Evolutionary conservation across 1,140 invertebrate species (phyloP).

Genomic region (Dendroctonus valens): DNA sequence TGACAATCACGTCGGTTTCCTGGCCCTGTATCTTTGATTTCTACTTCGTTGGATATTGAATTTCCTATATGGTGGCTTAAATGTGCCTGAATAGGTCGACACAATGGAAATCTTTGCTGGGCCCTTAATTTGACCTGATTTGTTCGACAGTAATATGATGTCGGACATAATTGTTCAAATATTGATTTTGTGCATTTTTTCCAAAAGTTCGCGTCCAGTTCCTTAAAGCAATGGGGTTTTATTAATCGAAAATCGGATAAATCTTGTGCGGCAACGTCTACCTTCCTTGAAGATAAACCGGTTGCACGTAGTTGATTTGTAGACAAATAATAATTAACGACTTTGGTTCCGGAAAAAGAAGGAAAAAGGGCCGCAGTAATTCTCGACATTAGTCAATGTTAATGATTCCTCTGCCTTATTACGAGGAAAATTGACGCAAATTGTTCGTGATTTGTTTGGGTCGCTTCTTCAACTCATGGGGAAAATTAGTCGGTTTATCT

Average conservation of each 20-base stretch:
- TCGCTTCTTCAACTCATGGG: too few species aligned
- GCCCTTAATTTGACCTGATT: too few species aligned
- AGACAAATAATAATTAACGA: slow-evolving; percentile 23
- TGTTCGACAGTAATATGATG: too few species aligned
- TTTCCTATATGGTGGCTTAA: neutral
- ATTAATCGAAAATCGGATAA: too few species aligned
- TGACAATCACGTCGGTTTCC: slow-evolving; percentile 9
- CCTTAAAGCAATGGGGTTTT: too few species aligned
- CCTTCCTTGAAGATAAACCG: neutral
- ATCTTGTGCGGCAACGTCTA: too few species aligned
- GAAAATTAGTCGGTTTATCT: too few species aligned
- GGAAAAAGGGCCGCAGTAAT: slow-evolving; percentile 18
- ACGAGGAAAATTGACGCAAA: slow-evolving; percentile 16
- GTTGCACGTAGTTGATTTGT: slow-evolving; percentile 3
- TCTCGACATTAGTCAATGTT: slow-evolving; percentile 20
- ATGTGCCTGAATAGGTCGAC: neutral
- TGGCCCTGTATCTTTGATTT: slow-evolving; percentile 10
- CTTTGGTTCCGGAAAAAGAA: slow-evolving; percentile 7
- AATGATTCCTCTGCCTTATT: slow-evolving; percentile 18
- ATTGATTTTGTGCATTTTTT: too few species aligned
- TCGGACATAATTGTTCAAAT: too few species aligned
- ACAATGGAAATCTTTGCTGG: neutral
- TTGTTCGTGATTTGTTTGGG: neutral
- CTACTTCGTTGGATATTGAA: slow-evolving; percentile 13
- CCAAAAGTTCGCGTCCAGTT: too few species aligned